Evolutionary conservation across 2,888 invertebrate species (phyloP), one percentile per base, ranked within the genome.

Genomic region (Rosalia funebris): DNA sequence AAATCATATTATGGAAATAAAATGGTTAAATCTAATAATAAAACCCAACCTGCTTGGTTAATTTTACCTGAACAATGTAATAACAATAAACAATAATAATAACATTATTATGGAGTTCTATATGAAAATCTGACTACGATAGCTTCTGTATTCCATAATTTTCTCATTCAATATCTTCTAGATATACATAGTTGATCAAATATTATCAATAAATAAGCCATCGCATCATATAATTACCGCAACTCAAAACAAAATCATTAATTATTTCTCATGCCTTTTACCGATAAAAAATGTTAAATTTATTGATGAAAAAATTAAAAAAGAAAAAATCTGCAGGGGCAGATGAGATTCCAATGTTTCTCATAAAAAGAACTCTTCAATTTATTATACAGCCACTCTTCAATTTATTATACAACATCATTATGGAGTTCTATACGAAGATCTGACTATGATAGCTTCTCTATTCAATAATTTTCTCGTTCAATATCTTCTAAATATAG

Each of bases 311-410:
- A 5, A 25, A 25, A 25, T 25, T 25, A 25, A 25, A 25, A 25
- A 25, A n/a, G n/a, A 25, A 25, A 25, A 25, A 25, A 25, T 25
- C 25, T 3, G 3, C 25, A 25, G 25, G 25, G 25, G 25, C 25
- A 25, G 25, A 25, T 9, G 25, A 25, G 3, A 25, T 25, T 25
- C 25, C 25, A 9, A 25, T 25, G 25, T 25, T 25, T 25, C 25
- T 25, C 9, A 25, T 25, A 5, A 25, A 25, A 25, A 25, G 25
- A 9, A 9, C 9, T 25, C 3, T 25, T 9, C 25, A 25, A n/a
- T 36, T 42, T 46, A 46, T 46, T 46, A 11, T 31, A 1, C 4
- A 25, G 31, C 31, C 31, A 25, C 15, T 46, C 20, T n/a, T n/a
- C n/a, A n/a, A n/a, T n/a, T n/a, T n/a, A n/a, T n/a, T n/a, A n/a